Evolutionary conservation across 37 sponge, comb jelly and placozoan genomes (phyloP).

Genomic region (Mnemiopsis leidyi): DNA sequence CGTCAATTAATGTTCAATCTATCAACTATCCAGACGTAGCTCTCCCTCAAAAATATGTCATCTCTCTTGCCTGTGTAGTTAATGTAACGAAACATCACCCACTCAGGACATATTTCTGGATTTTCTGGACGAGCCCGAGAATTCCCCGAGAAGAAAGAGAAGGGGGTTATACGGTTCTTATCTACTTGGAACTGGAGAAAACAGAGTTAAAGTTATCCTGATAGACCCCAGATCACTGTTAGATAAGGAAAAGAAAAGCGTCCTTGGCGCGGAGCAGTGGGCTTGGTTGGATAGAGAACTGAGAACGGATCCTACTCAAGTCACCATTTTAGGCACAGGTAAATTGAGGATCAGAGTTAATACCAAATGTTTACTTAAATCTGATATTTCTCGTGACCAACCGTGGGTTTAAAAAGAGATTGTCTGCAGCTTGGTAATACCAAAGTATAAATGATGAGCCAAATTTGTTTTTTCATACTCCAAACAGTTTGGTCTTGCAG

Average conservation of each 20-base stretch:
- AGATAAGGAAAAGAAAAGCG: neutral
- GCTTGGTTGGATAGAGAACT: slow-evolving; percentile 55
- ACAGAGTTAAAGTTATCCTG: slow-evolving; percentile 19
- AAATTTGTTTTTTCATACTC: too few species aligned
- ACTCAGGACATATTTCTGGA: slow-evolving; percentile 52
- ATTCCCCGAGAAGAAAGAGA: neutral
- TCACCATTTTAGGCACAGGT: slow-evolving; percentile 52
- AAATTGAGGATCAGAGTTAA: too few species aligned
- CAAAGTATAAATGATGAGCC: too few species aligned
- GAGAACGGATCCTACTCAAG: neutral
- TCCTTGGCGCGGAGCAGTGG: slow-evolving; percentile 57
- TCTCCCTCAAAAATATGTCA: too few species aligned
- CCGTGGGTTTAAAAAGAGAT: too few species aligned
- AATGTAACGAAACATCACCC: too few species aligned
- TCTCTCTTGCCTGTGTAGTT: too few species aligned
- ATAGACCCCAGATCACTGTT: slow-evolving; percentile 54
- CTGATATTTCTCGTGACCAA: too few species aligned
- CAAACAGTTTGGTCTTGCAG: too few species aligned
- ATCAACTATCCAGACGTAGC: neutral
- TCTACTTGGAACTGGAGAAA: slow-evolving; percentile 26
- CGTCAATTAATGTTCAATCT: neutral
- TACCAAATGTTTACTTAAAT: too few species aligned
- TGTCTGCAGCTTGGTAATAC: too few species aligned
- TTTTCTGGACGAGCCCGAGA: slow-evolving; percentile 46
- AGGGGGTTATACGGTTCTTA: slow-evolving; percentile 48